Evolutionary conservation across 2,113 vertebrate genomes (phyloP).

Genomic region (Perca schrenkii): DNA sequence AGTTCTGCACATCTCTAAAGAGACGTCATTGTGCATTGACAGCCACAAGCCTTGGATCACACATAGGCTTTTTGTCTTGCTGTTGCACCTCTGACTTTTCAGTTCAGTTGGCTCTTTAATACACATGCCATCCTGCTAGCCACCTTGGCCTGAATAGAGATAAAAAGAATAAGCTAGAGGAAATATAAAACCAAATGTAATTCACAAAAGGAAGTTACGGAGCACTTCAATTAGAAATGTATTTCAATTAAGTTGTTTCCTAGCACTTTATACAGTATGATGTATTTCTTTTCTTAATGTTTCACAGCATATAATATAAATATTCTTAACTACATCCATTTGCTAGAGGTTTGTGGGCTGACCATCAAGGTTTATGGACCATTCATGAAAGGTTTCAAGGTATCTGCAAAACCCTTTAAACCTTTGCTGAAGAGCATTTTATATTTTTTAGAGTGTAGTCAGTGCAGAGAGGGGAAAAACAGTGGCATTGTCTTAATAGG

Average conservation of each 20-base stretch:
- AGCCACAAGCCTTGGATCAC: background rate
- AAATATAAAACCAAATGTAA: background rate
- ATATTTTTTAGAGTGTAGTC: slow-evolving; percentile 32
- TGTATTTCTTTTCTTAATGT: slow-evolving; percentile 13
- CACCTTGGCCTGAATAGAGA: background rate
- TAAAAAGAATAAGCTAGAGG: background rate
- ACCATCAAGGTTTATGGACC: slow-evolving; percentile 45
- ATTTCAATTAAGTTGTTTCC: background rate
- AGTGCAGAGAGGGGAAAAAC: slow-evolving; percentile 60
- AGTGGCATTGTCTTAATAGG: slow-evolving; percentile 78
- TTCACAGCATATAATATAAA: background rate
- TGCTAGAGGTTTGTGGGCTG: slow-evolving; percentile 32
- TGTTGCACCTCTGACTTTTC: slow-evolving; percentile 1
- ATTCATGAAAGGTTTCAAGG: slow-evolving; percentile 32
- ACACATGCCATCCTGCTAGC: background rate
- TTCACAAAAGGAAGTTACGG: background rate
- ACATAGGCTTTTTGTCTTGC: background rate
- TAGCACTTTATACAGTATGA: background rate
- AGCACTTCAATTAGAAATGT: background rate
- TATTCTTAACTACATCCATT: slow-evolving; percentile 13
- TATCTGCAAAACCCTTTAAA: slow-evolving; percentile 52
- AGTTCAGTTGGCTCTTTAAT: background rate
- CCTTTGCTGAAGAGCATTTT: slow-evolving; percentile 22
- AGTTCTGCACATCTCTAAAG: background rate
- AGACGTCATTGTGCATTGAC: slow-evolving; percentile 1